Conservation (phyloP, 2,113 vertebrate species). For the Lophura nycthemera region DNA sequence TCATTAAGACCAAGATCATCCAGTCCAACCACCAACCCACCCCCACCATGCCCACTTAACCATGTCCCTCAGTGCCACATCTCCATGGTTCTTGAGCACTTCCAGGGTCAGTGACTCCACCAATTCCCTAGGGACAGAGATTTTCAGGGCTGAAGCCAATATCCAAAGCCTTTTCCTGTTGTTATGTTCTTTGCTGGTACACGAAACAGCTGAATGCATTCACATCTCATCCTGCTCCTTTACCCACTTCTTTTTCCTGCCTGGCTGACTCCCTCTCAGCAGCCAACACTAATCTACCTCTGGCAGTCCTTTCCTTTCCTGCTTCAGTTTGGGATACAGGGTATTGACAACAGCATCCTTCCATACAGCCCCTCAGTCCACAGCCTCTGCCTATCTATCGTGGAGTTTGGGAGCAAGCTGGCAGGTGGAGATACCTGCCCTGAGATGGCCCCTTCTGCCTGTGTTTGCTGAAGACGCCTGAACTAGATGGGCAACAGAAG, state of each 20-base stretch:
- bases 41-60: too few relatives aligned
- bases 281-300: conserved; percentile 22
- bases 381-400: neutral
- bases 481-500: neutral
- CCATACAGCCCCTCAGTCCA: neutral
- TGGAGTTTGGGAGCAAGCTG: neutral
- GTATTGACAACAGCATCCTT: neutral
- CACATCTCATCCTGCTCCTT: conserved; percentile 6
- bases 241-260: conserved; percentile 15
- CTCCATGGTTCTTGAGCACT: too few relatives aligned
- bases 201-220: conserved; percentile 26
- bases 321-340: neutral
- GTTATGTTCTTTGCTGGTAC: neutral
- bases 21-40: too few relatives aligned
- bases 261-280: conserved; percentile 11
- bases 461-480: neutral
- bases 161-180: neutral
- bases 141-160: neutral
- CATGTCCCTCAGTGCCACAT: too few relatives aligned
- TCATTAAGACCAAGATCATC: too few relatives aligned
- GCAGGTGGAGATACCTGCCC: neutral
- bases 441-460: neutral
- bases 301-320: neutral
- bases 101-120: too few relatives aligned
- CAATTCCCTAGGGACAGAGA: neutral